Conservation (phyloP, 2,797 vertebrate species). For the Hybognathus amarus region DNA sequence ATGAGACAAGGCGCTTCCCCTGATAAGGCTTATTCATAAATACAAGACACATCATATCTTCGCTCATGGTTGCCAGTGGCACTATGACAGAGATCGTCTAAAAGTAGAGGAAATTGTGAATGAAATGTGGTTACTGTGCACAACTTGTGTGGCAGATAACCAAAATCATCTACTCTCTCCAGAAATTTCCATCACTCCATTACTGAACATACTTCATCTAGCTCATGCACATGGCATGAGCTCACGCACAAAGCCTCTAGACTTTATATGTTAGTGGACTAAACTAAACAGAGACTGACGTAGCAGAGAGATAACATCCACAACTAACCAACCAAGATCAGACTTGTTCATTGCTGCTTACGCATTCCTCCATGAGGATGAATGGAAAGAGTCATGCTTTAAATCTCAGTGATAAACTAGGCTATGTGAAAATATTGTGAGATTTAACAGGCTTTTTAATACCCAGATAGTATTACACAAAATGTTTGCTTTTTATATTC, state of each 20-base stretch:
- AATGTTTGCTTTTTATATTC: not conserved
- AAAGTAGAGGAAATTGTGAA: constrained; percentile 28
- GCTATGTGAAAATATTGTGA: not conserved
- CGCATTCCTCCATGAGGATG: constrained; percentile 39
- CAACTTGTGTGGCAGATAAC: constrained; percentile 34
- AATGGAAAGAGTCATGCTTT: not conserved
- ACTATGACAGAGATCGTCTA: constrained; percentile 9
- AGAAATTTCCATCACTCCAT: not conserved
- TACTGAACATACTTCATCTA: not conserved
- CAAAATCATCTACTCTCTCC: not conserved
- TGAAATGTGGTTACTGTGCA: constrained; percentile 34
- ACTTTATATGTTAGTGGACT: not conserved
- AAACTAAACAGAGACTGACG: not conserved
- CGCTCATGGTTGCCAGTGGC: not conserved
- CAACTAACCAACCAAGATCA: constrained; percentile 33
- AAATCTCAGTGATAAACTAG: not conserved
- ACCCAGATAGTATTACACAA: not conserved
- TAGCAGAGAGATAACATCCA: not conserved
- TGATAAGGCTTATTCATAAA: constrained; percentile 31
- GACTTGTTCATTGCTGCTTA: constrained; percentile 38
- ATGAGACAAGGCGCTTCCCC: not conserved
- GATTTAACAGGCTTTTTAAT: not conserved
- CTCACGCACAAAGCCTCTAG: not conserved
- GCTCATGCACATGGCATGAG: not conserved
- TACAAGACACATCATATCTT: constrained; percentile 9